A percentile compares a stretch with the other conserved stretches of the same genome.
phyloP scores from a whole-genome alignment of 2,113 vertebrate species.

The Muscicapa adusta region DNA sequence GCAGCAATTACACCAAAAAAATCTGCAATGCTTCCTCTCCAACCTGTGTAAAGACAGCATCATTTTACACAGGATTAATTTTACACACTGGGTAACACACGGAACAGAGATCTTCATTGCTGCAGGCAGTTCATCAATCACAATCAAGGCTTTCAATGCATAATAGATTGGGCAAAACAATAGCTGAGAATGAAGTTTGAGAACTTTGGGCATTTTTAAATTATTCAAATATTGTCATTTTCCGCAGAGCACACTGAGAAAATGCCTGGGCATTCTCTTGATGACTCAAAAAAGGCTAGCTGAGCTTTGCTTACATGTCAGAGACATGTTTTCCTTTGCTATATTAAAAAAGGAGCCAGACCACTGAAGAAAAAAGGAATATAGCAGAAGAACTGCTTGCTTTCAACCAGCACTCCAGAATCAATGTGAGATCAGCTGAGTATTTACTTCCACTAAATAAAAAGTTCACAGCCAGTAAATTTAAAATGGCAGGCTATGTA shows the following conservation, averaged over 20 bases:
- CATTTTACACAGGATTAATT: neutral
- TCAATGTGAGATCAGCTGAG: neutral
- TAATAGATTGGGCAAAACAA: constrained; percentile 40
- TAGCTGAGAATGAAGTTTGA: constrained; percentile 36
- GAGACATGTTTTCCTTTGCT: neutral
- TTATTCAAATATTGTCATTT: constrained; percentile 1
- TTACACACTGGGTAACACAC: neutral
- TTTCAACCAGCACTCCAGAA: neutral
- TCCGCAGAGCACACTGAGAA: neutral
- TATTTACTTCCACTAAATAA: neutral
- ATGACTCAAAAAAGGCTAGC: neutral
- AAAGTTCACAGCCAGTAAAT: neutral
- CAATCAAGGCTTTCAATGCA: constrained; percentile 28
- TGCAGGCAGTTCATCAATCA: constrained; percentile 19
- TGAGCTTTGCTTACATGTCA: constrained; percentile 1
- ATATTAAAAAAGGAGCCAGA: neutral
- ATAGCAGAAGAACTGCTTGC: neutral
- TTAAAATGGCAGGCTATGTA: neutral
- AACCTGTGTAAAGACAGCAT: constrained; percentile 15
- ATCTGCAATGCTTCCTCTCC: neutral
- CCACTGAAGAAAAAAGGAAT: neutral
- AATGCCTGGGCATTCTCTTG: neutral
- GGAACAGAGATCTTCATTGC: neutral
- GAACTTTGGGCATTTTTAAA: constrained; percentile 1
- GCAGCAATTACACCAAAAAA: neutral